Evolutionary conservation across 2,888 invertebrate genomes (phyloP), one percentile per base, ranked within the genome.

Genomic region (Conistra vaccinii): DNA sequence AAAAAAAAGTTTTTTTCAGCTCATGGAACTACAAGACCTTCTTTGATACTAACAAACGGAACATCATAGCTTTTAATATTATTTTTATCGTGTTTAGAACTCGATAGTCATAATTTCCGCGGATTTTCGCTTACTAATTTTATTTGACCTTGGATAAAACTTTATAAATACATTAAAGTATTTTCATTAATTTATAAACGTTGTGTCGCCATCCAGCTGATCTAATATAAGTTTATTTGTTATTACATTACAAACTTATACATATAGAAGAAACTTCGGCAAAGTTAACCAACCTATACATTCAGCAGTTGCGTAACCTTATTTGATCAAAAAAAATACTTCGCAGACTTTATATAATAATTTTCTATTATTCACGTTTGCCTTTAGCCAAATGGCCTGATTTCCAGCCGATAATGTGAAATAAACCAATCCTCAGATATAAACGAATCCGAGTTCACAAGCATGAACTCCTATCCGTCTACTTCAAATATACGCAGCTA

Each of bases 401-500:
- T 45, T 17, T 45, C 45, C 17, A 45, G 45, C 45, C 45, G 17
- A 45, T 45, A 45, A 17, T 45, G 17, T 45, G 17, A 17, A 17
- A 45, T 45, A 14, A 17, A 45, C 14, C 17, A 45, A 42, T 42
- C 39, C 45, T 45, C 45, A 45, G 45, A 45, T 1, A 12, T n/a
- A n/a, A n/a, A n/a, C n/a, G n/a, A n/a, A n/a, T n/a, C 35, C 6
- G 35, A 35, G 17, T 45, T 45, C 17, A 45, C 45, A 14, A 45
- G 45, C 45, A 4, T 42, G 42, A 42, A 42, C 4, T 42, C 12
- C 42, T 42, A 14, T 42, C 42, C 3, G 42, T n/a, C 29, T 57
- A 32, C 23, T 55, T 55, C 17, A 65, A 61, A 51, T 68, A 61
- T 45, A 45, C 57, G 74, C 53, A 73, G 62, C 81, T 55, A 55